Base-by-base conservation (phyloP, 2,113 vertebrate genomes). In the Phalacrocorax pelagicus region DNA sequence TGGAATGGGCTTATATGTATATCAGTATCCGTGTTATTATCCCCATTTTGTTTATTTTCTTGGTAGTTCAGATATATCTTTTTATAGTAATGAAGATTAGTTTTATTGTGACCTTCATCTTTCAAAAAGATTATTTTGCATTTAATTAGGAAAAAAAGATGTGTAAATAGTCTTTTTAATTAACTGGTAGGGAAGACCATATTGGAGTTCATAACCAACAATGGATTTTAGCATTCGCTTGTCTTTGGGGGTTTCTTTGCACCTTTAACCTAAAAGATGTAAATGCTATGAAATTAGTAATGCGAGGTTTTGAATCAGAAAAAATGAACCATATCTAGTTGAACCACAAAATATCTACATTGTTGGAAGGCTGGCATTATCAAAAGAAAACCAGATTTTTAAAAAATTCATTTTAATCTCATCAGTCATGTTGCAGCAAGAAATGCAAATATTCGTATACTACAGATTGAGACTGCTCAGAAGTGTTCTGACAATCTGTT, bases 401-500 rank as follows among this genome's bases (percentile, higher is more conserved):
- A 27, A 4, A 27, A 94, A 72, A 38, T 38, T 90, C 26, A 6
- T 94, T 94, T 95, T 95, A 92, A 86, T 94, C 71, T 66, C 57
- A 91, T 92, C 71, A 92, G n/a, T 90, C 83, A 40, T 96, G 46
- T 92, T 94, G 87, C 69, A 91, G 52, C 63, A 57, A 91, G 67
- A 65, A 87, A 73, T 83, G n/a, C 94, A 96, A 97, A 86, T 95
- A 96, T 82, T 85, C 85, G 19, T 95, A 91, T 93, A 93, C 70
- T 97, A 96, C 90, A 88, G 81, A 93, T 91, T 94, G 92, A 92
- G 92, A 80, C 82, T 96, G 51, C 96, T 96, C 92, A 90, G 87
- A 94, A 95, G 88, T 92, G 85, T 93, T 97, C 92, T 97, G 94
- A 95, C 85, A 97, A 83, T 97, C 93, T 96, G 90, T 96, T 96